Base-by-base conservation (phyloP, 2,888 invertebrate species). In the Iphiclides podalirius region DNA sequence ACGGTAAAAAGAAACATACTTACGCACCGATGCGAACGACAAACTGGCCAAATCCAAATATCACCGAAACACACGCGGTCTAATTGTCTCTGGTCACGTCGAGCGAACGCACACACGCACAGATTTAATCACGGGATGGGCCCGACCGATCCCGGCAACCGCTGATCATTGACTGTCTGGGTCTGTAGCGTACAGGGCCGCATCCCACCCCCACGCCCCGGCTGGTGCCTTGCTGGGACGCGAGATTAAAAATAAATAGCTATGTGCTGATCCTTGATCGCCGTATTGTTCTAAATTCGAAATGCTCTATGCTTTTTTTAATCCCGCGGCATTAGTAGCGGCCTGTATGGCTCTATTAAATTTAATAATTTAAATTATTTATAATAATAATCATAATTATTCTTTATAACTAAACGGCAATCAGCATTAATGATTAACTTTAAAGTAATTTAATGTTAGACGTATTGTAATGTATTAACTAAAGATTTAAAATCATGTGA, bases 171-270 rank as follows among this genome's bases (percentile, higher is more conserved):
- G 15, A 49, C 49, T 49, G 49, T 43, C 49, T 49, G 49, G 42
- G 37, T 12, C 35, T 36, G 8, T n/a, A 23, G 23, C n/a, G 20
- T 26, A 17, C 28, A 17, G 47, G 48, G 28, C 37, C 16, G 47
- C 15, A 47, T 47, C 35, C 41, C 20, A 17, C 43, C 43, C 41
- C 48, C 14, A 12, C 17, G 33, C 28, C 42, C 41, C 43, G 42
- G 35, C 12, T 39, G 36, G 31, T 17, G 33, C 37, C 36, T 36
- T n/a, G n/a, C n/a, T 7, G 38, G 38, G 33, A 38, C 17, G 20
- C 13, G 43, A 43, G 49, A 49, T 43, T 43, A 43, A 43, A 48
- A 43, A 49, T 48, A 43, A 39, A 38, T 48, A 41, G 40, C 39
- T 20, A 20, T 20, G 4, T 36, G 26, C 13, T 23, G 37, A 47